Base-by-base conservation (phyloP, 2,113 vertebrate genomes). In the Erinaceus europaeus region DNA sequence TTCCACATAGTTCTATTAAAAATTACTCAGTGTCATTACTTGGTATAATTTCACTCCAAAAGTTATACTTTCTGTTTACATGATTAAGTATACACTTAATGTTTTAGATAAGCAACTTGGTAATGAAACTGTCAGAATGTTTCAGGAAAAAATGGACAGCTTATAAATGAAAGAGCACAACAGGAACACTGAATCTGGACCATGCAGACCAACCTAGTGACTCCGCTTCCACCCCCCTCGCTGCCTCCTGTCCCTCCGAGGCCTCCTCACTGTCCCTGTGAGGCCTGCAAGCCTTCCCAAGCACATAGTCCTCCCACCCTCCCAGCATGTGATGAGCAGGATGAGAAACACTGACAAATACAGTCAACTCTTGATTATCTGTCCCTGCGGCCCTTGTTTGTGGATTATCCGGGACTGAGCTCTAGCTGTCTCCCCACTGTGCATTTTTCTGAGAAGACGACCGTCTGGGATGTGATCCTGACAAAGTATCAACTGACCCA, bases 351-450 rank as follows among this genome's bases (percentile, higher is more conserved):
- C 83, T 79, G 50, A 82, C 48, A 32, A 82, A 87, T 77, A 80
- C 84, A 91, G 89, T 91, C 90, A 89, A 92, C 88, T 94, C 93
- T 90, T 93, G 90, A 91, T 84, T 44, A 34, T 87, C 61, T 81
- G 53, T 44, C 53, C 69, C 38, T n/a, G 36, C 91, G 72, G 73
- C 52, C 84, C 81, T 67, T 27, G 77, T 90, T 92, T 96, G 90
- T 94, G 90, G 91, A 93, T 94, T 88, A 89, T 78, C 84, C 82
- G 38, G 74, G 65, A 76, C 46, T 38, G 82, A 73, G 73, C 38
- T 84, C 44, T 91, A 59, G 76, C 52, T 38, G 32, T 84, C 86
- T 72, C 86, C 59, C 50, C 20, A 79, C 25, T 20, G 12, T 14
- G 27, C 21, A 55, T 0, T 32, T 52, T 40, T 59, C 42, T 40